Evolutionary conservation across 2,888 invertebrate genomes (phyloP).

Genomic region (Buathra laborator): DNA sequence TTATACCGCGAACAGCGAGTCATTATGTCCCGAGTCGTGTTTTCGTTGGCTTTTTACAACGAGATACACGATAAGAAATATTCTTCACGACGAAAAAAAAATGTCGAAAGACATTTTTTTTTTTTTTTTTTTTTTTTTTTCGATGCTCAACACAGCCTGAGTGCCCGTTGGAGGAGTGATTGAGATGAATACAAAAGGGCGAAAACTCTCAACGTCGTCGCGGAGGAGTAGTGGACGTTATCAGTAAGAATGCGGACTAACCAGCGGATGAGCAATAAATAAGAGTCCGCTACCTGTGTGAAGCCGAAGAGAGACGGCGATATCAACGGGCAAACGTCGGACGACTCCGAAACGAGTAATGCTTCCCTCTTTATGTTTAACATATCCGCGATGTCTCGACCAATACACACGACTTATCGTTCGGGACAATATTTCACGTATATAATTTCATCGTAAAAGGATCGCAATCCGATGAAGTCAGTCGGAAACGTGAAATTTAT

Average conservation of each 20-base stretch:
- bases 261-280: conserved; percentile 76
- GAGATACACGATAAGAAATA: conserved; percentile 30
- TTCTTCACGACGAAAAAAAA: neutral
- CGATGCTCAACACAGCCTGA: conserved; percentile 21
- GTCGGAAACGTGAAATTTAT: conserved; percentile 35
- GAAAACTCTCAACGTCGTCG: conserved; percentile 65
- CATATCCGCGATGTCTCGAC: conserved; percentile 42
- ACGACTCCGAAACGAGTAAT: conserved; percentile 29
- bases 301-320: conserved; percentile 26
- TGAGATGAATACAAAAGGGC: conserved; percentile 73
- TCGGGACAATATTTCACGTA: conserved; percentile 35
- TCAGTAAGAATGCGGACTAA: conserved; percentile 77
- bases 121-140: conserved; percentile 17
- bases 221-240: conserved; percentile 66
- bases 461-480: conserved; percentile 1
- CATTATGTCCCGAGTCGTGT: conserved; percentile 15
- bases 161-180: conserved; percentile 61
- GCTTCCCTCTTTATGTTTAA: conserved; percentile 59
- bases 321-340: conserved; percentile 67
- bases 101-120: neutral
- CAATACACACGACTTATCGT: conserved; percentile 23
- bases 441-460: conserved; percentile 35
- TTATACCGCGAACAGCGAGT: neutral
- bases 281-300: conserved; percentile 69
- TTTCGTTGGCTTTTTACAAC: conserved; percentile 9